Evolutionary conservation across 1,140 invertebrate species (phyloP), one percentile per base, ranked within the genome.

Genomic region (Lucilia cuprina): DNA sequence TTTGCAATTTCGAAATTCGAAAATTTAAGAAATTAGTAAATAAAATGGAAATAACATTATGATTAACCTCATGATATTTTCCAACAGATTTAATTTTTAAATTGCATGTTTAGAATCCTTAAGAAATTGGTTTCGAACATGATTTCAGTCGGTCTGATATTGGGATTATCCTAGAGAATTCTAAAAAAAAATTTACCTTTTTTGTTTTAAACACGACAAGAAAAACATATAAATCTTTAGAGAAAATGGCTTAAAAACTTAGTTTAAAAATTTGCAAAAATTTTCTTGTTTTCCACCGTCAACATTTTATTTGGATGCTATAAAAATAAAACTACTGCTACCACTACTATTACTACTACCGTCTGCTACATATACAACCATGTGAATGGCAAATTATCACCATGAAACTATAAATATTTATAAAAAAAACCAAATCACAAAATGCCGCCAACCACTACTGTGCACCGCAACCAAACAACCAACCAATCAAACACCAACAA

Each of bases 241-340:
- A 70, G 19, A 70, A 70, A 70, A 70, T 70, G 65, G 65, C 65
- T 70, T 70, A 70, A 10, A 8, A 70, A 21, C 25, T 70, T 70
- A 70, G 65, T 70, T 70, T 21, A 70, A 70, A 70, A 70, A 19
- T 70, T 70, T 70, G 65, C n/a, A 70, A 70, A n/a, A 70, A 21
- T 70, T 70, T 70, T 70, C n/a, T 21, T 70, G 65, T 70, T 70
- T 70, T 70, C 65, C 65, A 70, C 65, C 65, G 19, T 70, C 65
- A 70, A 70, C 65, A 70, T 70, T 70, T 25, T 25, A 25, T 70
- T 70, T 70, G 65, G 65, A 70, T 70, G 65, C 65, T 70, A 70
- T 17, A 55, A 14, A 55, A 8, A 49, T 12, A 49, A 55, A 70
- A 21, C 65, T 70, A 55, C 41, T 41, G 7, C 5, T 41, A 41